A percentile compares a stretch with the other conserved stretches of the same genome.
phyloP scores from a whole-genome alignment of 2,888 invertebrate genomes.

The Ctena decussata region DNA sequence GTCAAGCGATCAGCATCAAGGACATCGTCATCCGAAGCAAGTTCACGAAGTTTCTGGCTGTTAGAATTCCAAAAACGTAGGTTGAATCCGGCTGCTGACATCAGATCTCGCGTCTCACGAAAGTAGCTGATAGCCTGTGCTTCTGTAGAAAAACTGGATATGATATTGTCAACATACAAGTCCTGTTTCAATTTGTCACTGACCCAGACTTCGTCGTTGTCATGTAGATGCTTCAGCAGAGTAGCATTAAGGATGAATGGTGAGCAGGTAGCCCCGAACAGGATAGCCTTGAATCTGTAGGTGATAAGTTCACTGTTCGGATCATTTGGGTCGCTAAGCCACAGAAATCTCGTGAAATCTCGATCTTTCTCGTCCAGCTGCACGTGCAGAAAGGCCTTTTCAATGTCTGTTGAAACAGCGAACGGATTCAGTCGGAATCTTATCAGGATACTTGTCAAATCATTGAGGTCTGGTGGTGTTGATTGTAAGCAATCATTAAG shows the following conservation, averaged over 20 bases:
- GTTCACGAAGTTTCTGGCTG: too few relatives aligned
- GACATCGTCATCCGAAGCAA: too few relatives aligned
- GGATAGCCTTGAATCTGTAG: slow-evolving; percentile 41
- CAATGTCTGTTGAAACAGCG: slow-evolving; percentile 49
- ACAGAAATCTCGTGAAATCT: slow-evolving; percentile 60
- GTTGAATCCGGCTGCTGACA: too few relatives aligned
- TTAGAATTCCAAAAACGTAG: too few relatives aligned
- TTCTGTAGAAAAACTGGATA: too few relatives aligned
- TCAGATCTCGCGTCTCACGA: too few relatives aligned
- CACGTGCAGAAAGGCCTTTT: slow-evolving; percentile 49
- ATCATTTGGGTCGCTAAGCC: slow-evolving; percentile 48
- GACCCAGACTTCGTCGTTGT: too few relatives aligned
- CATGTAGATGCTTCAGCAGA: slow-evolving; percentile 49
- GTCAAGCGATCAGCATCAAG: too few relatives aligned
- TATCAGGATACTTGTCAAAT: slow-evolving; percentile 43
- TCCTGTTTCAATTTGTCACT: too few relatives aligned
- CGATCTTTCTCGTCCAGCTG: slow-evolving; percentile 34
- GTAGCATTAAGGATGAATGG: slow-evolving; percentile 49
- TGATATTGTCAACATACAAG: too few relatives aligned
- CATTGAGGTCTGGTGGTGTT: slow-evolving; percentile 45
- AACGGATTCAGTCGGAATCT: slow-evolving; percentile 43
- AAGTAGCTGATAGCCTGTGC: too few relatives aligned
- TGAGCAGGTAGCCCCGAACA: slow-evolving; percentile 57
- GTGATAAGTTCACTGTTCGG: slow-evolving; percentile 28
- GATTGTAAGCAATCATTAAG: slow-evolving; percentile 55